These are phyloP conservation scores for Zaprionus bogoriensis DNA, from an alignment of 2,888 invertebrate species.

Conservation along the genomic window DNA sequence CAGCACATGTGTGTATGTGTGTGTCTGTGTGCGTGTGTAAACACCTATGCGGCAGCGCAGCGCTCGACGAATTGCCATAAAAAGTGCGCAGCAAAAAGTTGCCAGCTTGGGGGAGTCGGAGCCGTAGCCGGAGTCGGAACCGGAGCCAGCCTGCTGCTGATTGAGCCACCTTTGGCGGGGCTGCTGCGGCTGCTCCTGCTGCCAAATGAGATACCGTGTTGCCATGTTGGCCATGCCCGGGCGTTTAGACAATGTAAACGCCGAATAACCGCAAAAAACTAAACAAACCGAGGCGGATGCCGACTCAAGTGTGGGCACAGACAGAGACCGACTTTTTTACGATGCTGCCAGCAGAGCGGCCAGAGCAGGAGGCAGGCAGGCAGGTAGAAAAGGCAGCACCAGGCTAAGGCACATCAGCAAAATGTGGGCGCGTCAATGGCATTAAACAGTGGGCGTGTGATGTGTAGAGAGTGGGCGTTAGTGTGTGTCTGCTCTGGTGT, in stretches of 20 bases:
- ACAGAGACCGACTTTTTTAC: slow-evolving; percentile 45
- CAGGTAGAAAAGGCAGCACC: background rate
- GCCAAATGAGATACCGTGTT: slow-evolving; percentile 50
- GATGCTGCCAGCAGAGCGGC: slow-evolving; percentile 7
- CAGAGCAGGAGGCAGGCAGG: background rate
- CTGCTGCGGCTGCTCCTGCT: slow-evolving; percentile 7
- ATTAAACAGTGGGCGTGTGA: slow-evolving; percentile 33
- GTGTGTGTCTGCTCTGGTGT: too few species aligned
- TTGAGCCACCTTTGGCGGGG: slow-evolving; percentile 29
- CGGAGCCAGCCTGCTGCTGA: slow-evolving; percentile 10
- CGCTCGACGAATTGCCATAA: slow-evolving; percentile 65
- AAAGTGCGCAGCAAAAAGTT: slow-evolving; percentile 70
- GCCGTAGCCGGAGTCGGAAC: background rate
- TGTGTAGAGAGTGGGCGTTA: too few species aligned
- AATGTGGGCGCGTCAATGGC: slow-evolving; percentile 66
- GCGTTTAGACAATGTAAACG: slow-evolving; percentile 77
- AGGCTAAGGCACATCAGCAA: slow-evolving; percentile 39
- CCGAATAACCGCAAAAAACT: slow-evolving; percentile 62
- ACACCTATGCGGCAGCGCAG: slow-evolving; percentile 51
- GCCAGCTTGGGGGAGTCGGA: background rate
- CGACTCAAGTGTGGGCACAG: slow-evolving; percentile 65
- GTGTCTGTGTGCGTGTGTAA: slow-evolving; percentile 39
- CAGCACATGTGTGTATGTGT: slow-evolving; percentile 16
- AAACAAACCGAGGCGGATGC: slow-evolving; percentile 60
- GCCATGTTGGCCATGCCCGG: slow-evolving; percentile 57